Evolutionary conservation across 2,888 invertebrate genomes (phyloP), one percentile per base, ranked within the genome.

Genomic region (Tenthredo livida): DNA sequence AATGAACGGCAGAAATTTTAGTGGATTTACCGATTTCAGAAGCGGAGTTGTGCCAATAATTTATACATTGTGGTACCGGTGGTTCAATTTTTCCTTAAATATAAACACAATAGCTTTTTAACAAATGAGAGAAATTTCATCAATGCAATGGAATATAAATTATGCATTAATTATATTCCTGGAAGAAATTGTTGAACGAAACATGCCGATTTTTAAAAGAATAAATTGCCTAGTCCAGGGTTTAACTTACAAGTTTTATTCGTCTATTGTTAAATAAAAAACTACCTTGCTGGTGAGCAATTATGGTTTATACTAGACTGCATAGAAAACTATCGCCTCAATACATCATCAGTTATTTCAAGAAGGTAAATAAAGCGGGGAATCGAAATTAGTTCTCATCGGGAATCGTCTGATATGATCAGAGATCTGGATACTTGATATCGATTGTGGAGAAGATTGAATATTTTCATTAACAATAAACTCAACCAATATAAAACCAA

Each of bases 311-410:
- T 84, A 84, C 61, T 5, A 85, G 92, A 86, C 86, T 90, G 33
- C 88, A 89, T 82, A 90, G 87, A 86, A 96, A 95, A 92, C 94
- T 95, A 90, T 95, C 95, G 78, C 94, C 95, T 86, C 94, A 94
- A 88, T 94, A 95, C 89, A 95, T 95, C 90, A 94, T 94, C 86
- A 94, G 94, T 94, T 94, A 95, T 85, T 95, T 95, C 89, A 94
- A 94, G 91, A 94, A 95, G 94, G 96, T 96, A 91, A 94, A 94
- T 93, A 75, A 85, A 77, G 70, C 47, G 15, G 54, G 4, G 29
- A 73, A 65, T 78, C 33, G 17, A 77, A 61, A 65, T 77, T 84
- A 33, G 2, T n/a, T 10, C 40, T 10, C 12, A 70, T 70, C n/a
- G 0, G 58, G 50, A 29, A 77, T 85, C 33, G 37, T 73, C 37